These are phyloP conservation scores for Netelia fuscicornis DNA, from an alignment of 2,888 invertebrate species.

Conservation along the genomic window DNA sequence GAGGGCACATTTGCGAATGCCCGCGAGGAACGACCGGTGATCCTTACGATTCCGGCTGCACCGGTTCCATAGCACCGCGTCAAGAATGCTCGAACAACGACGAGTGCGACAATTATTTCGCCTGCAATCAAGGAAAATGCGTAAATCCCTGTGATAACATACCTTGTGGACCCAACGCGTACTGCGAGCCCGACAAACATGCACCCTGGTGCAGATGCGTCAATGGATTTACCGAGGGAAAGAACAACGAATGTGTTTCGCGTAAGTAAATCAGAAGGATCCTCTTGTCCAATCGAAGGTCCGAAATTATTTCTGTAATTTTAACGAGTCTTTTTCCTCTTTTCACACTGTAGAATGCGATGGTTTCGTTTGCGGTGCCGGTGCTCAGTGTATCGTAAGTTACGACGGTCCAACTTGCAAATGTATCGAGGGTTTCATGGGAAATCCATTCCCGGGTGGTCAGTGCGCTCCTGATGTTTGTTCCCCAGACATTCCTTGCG, in stretches of 20 bases:
- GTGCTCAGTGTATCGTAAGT: slow-evolving; percentile 94
- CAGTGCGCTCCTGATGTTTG: slow-evolving; percentile 93
- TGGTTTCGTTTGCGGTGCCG: slow-evolving; percentile 91
- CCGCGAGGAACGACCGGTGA: slow-evolving; percentile 94
- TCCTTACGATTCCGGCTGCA: slow-evolving; percentile 93
- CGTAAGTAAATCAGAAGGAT: slow-evolving; percentile 85
- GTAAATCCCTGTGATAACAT: slow-evolving; percentile 92
- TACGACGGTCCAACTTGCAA: slow-evolving; percentile 94
- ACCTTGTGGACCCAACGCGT: slow-evolving; percentile 93
- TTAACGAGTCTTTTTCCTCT: slow-evolving; percentile 1
- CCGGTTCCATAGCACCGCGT: slow-evolving; percentile 86
- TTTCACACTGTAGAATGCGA: slow-evolving; percentile 87
- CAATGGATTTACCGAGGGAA: slow-evolving; percentile 92
- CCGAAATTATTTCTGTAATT: slow-evolving; percentile 29
- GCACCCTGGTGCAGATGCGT: slow-evolving; percentile 95
- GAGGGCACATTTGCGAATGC: slow-evolving; percentile 94
- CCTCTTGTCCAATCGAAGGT: no score
- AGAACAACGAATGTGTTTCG: slow-evolving; percentile 93
- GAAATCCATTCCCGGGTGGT: slow-evolving; percentile 97
- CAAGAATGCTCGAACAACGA: slow-evolving; percentile 90
- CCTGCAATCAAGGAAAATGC: slow-evolving; percentile 92
- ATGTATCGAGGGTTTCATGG: slow-evolving; percentile 93
- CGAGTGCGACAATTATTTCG: slow-evolving; percentile 92
- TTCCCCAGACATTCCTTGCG: slow-evolving; percentile 91
- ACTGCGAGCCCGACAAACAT: slow-evolving; percentile 95